These are phyloP conservation scores for Lophotriccus pileatus DNA, from an alignment of 2,797 vertebrate species.

Conservation along the genomic window DNA sequence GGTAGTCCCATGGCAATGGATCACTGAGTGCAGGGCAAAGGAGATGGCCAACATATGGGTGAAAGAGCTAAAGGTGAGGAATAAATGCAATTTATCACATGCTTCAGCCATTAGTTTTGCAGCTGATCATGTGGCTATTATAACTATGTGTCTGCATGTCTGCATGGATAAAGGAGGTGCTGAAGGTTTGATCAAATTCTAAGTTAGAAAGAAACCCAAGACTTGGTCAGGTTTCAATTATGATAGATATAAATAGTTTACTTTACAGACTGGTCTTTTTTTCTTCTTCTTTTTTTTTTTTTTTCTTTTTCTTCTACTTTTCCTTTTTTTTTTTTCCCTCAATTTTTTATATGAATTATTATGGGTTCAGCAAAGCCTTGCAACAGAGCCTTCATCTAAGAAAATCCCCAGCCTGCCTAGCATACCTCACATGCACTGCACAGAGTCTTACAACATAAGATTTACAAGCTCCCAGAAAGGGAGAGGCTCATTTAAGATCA, in stretches of 20 bases:
- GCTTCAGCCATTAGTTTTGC: background rate
- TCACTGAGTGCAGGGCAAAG: background rate
- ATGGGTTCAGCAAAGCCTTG: background rate
- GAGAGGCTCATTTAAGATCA: constrained; percentile 5
- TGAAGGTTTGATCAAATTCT: background rate
- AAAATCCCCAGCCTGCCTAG: background rate
- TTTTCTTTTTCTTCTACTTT: too few species aligned
- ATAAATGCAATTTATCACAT: background rate
- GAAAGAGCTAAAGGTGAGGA: constrained; percentile 5
- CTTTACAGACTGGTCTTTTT: background rate
- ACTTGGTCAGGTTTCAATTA: background rate
- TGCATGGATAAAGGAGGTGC: background rate
- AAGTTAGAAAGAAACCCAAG: background rate
- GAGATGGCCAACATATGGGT: background rate
- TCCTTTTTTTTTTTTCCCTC: too few species aligned
- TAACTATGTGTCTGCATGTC: background rate
- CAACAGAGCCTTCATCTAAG: background rate
- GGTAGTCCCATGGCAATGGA: background rate
- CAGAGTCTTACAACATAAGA: background rate
- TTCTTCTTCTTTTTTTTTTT: too few species aligned
- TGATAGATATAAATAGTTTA: background rate
- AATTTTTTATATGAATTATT: background rate
- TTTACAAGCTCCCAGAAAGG: constrained; percentile 7
- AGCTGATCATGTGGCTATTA: background rate
- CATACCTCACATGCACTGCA: background rate